A percentile compares a stretch with the other conserved stretches of the same genome.
Evolutionary conservation across 2,113 vertebrate genomes (phyloP).

Genomic region (Turdus rufiventris): DNA sequence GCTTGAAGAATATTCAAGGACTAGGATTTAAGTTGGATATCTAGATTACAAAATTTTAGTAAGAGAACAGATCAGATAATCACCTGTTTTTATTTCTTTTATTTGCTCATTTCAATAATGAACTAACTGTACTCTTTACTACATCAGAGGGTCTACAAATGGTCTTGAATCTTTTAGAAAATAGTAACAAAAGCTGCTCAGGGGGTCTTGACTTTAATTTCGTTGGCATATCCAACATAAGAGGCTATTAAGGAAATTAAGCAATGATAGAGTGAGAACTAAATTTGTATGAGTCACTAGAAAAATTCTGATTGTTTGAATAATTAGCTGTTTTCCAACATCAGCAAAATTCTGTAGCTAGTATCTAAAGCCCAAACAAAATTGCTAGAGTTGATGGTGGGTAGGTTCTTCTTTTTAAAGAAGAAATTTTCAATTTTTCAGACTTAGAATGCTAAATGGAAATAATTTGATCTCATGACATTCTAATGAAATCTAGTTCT

Average conservation of each 20-base stretch:
- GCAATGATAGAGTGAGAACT: background rate
- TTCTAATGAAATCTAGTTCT: background rate
- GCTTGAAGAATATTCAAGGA: background rate
- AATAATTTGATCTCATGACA: background rate
- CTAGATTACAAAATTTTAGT: background rate
- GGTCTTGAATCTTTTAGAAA: background rate
- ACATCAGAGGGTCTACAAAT: background rate
- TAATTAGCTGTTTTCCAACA: background rate
- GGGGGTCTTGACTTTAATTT: slow-evolving; percentile 8
- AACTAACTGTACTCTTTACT: background rate
- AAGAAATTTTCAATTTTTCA: background rate
- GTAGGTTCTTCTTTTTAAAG: background rate
- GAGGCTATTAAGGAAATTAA: slow-evolving; percentile 10
- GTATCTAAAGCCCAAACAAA: background rate
- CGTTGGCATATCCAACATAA: background rate
- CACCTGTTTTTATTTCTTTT: background rate
- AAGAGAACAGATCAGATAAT: background rate
- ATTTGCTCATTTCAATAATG: background rate
- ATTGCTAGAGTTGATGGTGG: background rate
- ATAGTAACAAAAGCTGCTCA: background rate
- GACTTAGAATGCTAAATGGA: background rate
- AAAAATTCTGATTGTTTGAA: background rate
- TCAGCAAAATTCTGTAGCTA: background rate
- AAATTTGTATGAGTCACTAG: background rate
- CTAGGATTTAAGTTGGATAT: background rate